phyloP scores from a whole-genome alignment of 2,888 invertebrate species.

The Drosophila merina region DNA sequence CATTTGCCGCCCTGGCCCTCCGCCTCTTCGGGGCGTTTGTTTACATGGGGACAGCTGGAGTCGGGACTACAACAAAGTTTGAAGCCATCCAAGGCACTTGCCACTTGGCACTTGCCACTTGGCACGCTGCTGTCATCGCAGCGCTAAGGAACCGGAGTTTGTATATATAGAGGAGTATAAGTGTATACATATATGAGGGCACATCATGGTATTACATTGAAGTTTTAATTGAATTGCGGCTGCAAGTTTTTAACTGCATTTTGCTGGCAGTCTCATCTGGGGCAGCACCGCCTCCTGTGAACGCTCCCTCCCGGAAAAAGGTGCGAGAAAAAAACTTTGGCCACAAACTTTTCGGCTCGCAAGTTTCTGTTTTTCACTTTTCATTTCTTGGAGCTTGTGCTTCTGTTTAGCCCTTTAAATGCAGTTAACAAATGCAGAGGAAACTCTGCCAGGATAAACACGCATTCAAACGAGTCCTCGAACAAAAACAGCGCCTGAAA shows the following conservation, averaged over 20 bases:
- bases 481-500: constrained; percentile 34
- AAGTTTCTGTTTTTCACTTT: constrained; percentile 59
- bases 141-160: constrained; percentile 32
- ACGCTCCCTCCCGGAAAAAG: constrained; percentile 41
- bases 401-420: constrained; percentile 35
- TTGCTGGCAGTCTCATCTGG: constrained; percentile 24
- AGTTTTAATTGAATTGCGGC: constrained; percentile 78
- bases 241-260: constrained; percentile 76
- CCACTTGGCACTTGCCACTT: constrained; percentile 21
- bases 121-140: constrained; percentile 35
- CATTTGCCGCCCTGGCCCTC: constrained; percentile 49
- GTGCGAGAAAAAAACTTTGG: constrained; percentile 56
- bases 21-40: constrained; percentile 51
- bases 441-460: constrained; percentile 24
- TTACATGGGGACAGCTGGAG: constrained; percentile 71
- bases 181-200: constrained; percentile 13
- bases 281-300: constrained; percentile 1
- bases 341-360: constrained; percentile 61
- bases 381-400: constrained; percentile 45
- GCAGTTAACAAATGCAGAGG: constrained; percentile 44
- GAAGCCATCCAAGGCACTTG: constrained; percentile 40
- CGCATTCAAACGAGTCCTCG: constrained; percentile 20
- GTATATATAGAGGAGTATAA: constrained; percentile 23
- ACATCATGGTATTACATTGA: constrained; percentile 54
- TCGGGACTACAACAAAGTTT: constrained; percentile 45